Conservation (phyloP, 2,113 vertebrate genomes). For the Hiodon alosoides region DNA sequence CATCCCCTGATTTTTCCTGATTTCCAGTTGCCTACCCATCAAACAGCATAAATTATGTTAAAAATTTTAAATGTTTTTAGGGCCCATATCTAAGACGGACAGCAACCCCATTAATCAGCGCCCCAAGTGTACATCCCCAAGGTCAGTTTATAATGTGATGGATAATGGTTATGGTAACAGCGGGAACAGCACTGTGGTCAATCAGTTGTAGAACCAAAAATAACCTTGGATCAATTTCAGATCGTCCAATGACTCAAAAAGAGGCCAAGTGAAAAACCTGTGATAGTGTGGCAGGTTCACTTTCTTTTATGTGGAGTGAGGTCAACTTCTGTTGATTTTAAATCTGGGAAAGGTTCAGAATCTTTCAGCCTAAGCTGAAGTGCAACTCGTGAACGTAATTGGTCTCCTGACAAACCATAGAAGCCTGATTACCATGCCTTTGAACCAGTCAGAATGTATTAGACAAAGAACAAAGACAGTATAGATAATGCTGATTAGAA, state of each 20-base stretch:
- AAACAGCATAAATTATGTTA: too few species aligned
- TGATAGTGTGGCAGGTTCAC: not conserved
- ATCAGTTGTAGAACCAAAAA: too few species aligned
- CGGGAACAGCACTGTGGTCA: too few species aligned
- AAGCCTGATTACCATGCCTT: slow-evolving; percentile 61
- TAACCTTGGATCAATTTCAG: too few species aligned
- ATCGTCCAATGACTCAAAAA: not conserved
- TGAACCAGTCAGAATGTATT: slow-evolving; percentile 60
- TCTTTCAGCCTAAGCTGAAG: slow-evolving; percentile 40
- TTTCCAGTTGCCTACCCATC: not conserved
- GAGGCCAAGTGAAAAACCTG: not conserved
- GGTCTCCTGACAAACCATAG: slow-evolving; percentile 60
- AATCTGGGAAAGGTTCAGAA: not conserved
- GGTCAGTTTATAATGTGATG: too few species aligned
- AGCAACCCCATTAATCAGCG: too few species aligned
- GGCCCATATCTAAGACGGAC: too few species aligned
- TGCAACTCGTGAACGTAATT: slow-evolving; percentile 57
- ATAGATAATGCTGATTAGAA: slow-evolving; percentile 53
- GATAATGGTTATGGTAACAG: too few species aligned
- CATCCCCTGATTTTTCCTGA: not conserved
- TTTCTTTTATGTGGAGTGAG: not conserved
- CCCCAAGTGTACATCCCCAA: too few species aligned
- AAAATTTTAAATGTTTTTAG: too few species aligned
- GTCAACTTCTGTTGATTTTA: slow-evolving; percentile 16
- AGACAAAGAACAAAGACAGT: slow-evolving; percentile 57